These are phyloP conservation scores for Rattus rattus DNA, from an alignment of 2,113 vertebrate genomes.

Conservation along the genomic window DNA sequence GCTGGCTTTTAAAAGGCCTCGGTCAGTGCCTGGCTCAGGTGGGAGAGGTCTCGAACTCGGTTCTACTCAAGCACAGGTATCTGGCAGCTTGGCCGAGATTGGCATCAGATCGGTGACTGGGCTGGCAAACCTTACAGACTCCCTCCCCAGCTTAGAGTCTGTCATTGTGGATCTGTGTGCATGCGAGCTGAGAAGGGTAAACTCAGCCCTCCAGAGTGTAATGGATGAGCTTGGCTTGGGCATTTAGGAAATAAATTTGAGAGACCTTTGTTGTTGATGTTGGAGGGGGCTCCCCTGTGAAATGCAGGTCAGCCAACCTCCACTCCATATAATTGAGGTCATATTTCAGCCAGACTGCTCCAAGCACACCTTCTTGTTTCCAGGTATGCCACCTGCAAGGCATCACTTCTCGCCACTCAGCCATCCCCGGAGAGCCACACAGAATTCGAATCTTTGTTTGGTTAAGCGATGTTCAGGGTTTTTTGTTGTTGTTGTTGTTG, in stretches of 20 bases:
- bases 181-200: not conserved
- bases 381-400: constrained; percentile 10
- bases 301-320: constrained; percentile 23
- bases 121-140: constrained; percentile 47
- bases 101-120: not conserved
- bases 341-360: constrained; percentile 36
- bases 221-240: constrained; percentile 33
- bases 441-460: constrained; percentile 22
- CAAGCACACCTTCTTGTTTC: constrained; percentile 16
- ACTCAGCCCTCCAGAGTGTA: not conserved
- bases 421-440: constrained; percentile 15
- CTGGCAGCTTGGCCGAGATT: constrained; percentile 2
- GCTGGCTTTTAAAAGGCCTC: not conserved
- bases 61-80: not conserved
- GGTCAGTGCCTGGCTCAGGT: not conserved
- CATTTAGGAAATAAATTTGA: constrained; percentile 59
- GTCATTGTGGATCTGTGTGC: not conserved
- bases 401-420: constrained; percentile 6
- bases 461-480: not conserved
- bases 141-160: not conserved
- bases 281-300: constrained; percentile 1
- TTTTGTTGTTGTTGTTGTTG: not conserved
- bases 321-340: constrained; percentile 22
- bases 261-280: constrained; percentile 15
- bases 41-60: not conserved